Evolutionary conservation across 2,113 vertebrate species (phyloP), one percentile per base, ranked within the genome.

Genomic region (Embiotoca jacksoni): DNA sequence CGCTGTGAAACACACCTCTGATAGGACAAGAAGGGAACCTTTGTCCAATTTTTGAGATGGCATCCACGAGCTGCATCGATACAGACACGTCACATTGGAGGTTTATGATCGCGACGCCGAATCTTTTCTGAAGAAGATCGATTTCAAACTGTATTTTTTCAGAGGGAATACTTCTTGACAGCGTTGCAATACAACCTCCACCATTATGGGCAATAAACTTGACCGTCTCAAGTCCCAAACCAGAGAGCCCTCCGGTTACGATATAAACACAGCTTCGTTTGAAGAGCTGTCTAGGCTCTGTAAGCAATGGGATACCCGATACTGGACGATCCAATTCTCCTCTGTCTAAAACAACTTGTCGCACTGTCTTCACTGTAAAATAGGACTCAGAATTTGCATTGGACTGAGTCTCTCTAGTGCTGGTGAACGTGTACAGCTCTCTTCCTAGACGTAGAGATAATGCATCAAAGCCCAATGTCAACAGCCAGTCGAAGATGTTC

Each of bases 1-100:
- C 96, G 60, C 96, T 96, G 81, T 97, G 96, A 86, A 97, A 98
- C 1, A 97, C 91, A 31, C 96, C 96, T 94, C 92, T 96, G 81
- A 97, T 62, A 1, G 93, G 91, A 67, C 66, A 86, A 54, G 90
- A 90, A 4, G 83, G 75, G 69, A 96, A 96, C 33, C 53, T 84
- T 68, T 85, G 87, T 6, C 44, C 72, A 69, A 96, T 92, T 47
- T 76, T 82, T 67, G 80, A 80, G 71, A 97, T 87, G 5, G 94
- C 92, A 46, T 94, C 90, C 56, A 89, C 79, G 16, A 96, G 95
- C 31, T 96, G 92, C 0, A 56, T 54, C 11, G 44, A 84, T 0
- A 9, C 78, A 41, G 93, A 88, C 32, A 96, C 90, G 11, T 97
- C 94, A 82, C 96, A 97, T 8, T 92, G 93, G 68, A 96, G 39